Base-by-base conservation (phyloP, 2,888 invertebrate genomes). In the Hemithea aestivaria region DNA sequence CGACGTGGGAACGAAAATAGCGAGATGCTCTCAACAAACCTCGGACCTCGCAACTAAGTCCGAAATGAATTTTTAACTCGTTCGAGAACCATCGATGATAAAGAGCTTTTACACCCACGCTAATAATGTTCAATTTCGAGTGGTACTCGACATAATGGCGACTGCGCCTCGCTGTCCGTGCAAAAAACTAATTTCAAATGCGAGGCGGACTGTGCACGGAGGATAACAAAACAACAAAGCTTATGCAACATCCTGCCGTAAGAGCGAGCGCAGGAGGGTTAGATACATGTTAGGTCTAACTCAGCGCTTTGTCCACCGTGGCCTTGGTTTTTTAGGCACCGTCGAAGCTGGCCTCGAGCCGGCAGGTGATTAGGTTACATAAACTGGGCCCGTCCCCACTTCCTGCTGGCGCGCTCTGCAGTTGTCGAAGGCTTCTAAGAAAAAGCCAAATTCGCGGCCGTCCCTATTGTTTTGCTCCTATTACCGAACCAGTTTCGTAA, bases 321-420 rank as follows among this genome's bases (percentile, higher is more conserved):
- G 70, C 85, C 85, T 85, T 85, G 83, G 73, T 82, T 82, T 83
- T 80, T 84, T 81, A 70, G 74, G 66, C 73, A 72, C 63, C 59
- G 58, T 55, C 63, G 63, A 58, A 59, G 45, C 65, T 78, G 78
- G 75, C 81, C 82, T 79, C 77, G 77, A 73, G 66, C 67, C 53
- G 73, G 81, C 84, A 87, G 87, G 85, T 87, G 87, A 87, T 87
- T 87, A 82, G 78, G 82, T 87, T 87, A 85, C 85, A 84, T 84
- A 85, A 84, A 82, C 82, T 82, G 73, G 77, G 77, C 64, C 75
- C 78, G 73, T 74, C 83, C 81, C 83, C 68, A 83, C 82, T 87
- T 85, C 85, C 87, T 84, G 83, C 75, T 78, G 70, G 73, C 77
- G 72, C 79, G 82, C 68, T 76, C 69, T 72, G 80, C 85, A 82